Base-by-base conservation (phyloP, 2,113 vertebrate species). In the Mixornis gularis region DNA sequence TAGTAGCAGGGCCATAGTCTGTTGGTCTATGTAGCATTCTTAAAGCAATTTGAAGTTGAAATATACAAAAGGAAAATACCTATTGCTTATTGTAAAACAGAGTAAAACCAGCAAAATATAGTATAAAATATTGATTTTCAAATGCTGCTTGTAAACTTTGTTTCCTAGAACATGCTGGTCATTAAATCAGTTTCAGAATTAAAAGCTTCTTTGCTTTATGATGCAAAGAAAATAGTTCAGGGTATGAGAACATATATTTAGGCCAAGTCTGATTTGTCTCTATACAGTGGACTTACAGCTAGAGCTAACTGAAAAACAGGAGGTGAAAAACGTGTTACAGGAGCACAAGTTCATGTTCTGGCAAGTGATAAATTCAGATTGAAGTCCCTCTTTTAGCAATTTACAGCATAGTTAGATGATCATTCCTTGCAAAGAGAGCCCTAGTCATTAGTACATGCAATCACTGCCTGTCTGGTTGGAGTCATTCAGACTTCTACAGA, bases 311-410 rank as follows among this genome's bases (percentile, higher is more conserved):
- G 59, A 30, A 89, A 87, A 87, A 72, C 27, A 65, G 53, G 49
- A 76, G 44, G 18, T 91, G 21, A 46, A 92, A 87, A 92, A 89
- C 1, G 2, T 58, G 13, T 82, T 94, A 41, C 46, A 55, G 79
- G 32, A 79, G 41, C 53, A 44, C 24, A 76, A 22, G 63, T 6
- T 79, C 20, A 52, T 89, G 1, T 85, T 68, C 53, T 85, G 51
- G 63, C 51, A 62, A 70, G 62, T 85, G 87, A 89, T 92, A 79
- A 92, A 92, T 94, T 91, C 85, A 69, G 21, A 38, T 46, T 87
- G 41, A 89, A 85, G 81, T 87, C 81, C 32, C 22, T 65, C 81
- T 89, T 94, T 76, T 30, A 72, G 66, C 81, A 87, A 41, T 87
- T 89, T 76, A 64, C 38, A 58, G 70, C 63, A 43, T 3, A 53